Base-by-base conservation (phyloP, 2,797 vertebrate genomes). In the Halcyon badia region DNA sequence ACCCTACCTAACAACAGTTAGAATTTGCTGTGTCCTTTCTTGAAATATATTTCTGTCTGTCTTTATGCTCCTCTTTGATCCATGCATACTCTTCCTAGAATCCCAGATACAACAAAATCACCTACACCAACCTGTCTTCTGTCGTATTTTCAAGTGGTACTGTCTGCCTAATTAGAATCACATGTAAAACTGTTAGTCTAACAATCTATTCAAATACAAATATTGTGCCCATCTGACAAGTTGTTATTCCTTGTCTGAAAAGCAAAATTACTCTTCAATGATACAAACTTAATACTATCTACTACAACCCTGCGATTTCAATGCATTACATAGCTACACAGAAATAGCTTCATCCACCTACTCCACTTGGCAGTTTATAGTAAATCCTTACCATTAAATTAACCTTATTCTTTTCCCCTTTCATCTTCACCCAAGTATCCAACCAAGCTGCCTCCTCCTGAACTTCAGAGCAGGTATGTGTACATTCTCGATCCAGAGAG, bases 391-490 rank as follows among this genome's bases (percentile, higher is more conserved):
- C 62, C 62, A 96, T 95, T 87, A 96, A 76, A 92, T 92, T 80
- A 94, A 79, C 70, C 64, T 89, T 89, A n/a, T 80, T 93, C 54
- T 90, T 86, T 91, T 73, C 21, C 18, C 26, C 86, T 96, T 97
- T 96, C 90, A 97, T 96, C 94, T 96, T 93, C 90, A 73, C 78
- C 94, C 94, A 96, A 93, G 35, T 82, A 89, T 82, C 78, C 77
- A 96, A 95, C 83, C 87, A 79, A 75, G 58, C 35, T 84, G 88
- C 51, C 90, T 95, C 71, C 78, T 95, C 46, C 86, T 89, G 73
- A 94, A 73, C 80, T 96, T 96, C 90, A 95, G 90, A 96, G 93
- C 83, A 95, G 81, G 92, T 93, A 92, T 87, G 92, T 60, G 81
- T 48, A 82, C 83, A 82, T 94, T 96, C 92, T 92, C 82, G 62